Conservation (phyloP, 2,113 vertebrate species). For the Cynoglossus semilaevis region DNA sequence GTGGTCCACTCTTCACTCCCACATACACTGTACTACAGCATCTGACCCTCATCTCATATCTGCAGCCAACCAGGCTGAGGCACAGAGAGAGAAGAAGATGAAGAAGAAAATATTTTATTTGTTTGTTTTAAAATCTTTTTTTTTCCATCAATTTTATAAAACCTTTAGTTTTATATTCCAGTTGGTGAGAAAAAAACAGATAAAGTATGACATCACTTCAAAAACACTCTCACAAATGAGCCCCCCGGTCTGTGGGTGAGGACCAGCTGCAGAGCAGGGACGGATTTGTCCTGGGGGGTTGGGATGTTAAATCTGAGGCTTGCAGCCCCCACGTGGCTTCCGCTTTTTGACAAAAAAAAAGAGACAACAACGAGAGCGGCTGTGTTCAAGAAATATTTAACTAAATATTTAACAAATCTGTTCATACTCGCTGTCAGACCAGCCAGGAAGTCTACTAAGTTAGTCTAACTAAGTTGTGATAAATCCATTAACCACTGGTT, state of each 20-base stretch:
- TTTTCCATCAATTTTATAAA: too few relatives aligned
- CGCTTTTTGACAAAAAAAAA: constrained; percentile 4
- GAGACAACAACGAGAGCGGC: too few relatives aligned
- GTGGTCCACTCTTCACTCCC: constrained; percentile 26
- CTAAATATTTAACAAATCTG: too few relatives aligned
- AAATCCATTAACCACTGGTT: too few relatives aligned
- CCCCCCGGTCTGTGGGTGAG: constrained; percentile 8
- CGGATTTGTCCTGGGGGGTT: constrained; percentile 10
- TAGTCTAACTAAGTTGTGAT: too few relatives aligned
- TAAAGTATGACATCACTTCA: too few relatives aligned
- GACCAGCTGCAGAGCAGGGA: constrained; percentile 58
- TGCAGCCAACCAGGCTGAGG: constrained; percentile 22
- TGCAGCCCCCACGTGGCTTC: constrained; percentile 20
- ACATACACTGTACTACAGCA: constrained; percentile 29
- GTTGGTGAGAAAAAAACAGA: too few relatives aligned
- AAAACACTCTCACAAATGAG: constrained; percentile 45
- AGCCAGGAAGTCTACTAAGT: too few relatives aligned
- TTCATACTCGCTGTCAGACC: too few relatives aligned
- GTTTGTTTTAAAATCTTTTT: too few relatives aligned
- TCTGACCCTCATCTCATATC: constrained; percentile 34
- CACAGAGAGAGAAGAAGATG: constrained; percentile 3
- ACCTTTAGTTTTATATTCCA: too few relatives aligned
- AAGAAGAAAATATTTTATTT: neutral
- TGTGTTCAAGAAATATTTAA: too few relatives aligned
- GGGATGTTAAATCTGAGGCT: constrained; percentile 6